Base-by-base conservation (phyloP, 2,888 invertebrate species). In the Orchestes rusci region DNA sequence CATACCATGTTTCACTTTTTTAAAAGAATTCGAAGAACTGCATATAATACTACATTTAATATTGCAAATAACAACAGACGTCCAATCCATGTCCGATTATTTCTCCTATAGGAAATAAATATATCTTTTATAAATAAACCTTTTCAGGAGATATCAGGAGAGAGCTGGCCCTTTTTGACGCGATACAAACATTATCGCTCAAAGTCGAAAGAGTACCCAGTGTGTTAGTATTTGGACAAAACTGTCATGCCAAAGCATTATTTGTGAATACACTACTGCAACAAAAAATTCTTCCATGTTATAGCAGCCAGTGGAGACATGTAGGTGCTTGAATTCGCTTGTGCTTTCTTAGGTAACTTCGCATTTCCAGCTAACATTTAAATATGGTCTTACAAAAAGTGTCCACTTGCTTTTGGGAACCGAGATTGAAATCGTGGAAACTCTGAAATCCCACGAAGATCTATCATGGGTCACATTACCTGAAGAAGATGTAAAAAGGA, bases 211-310 rank as follows among this genome's bases (percentile, higher is more conserved):
- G 59, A 43, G 53, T 74, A n/a, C 80, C 83, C 0, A 79, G 81
- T 7, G 70, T 89, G 37, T 74, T 89, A n/a, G 66, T 89, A 8
- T 70, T 85, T 48, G 89, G 89, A 18, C 81, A 80, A 54, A 78
- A 75, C 42, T 74, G 75, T n/a, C 73, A 76, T 49, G 81, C 83
- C 0, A 79, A 82, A 59, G 83, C 83, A 0, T 68, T 79, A 5
- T 70, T 90, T 41, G 74, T 85, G 12, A 89, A 90, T 65, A 76
- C 77, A 47, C 68, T 90, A 35, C 71, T 90, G 39, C 80, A 80
- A 1, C 71, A 76, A 45, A 67, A 72, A 16, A 69, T 88, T 47
- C 69, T 89, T 47, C 88, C 88, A 29, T 53, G 73, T 1, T 64
- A 70, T 48, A 73, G 75, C 7, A 70, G 73, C 12, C 73, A 73